phyloP scores from a whole-genome alignment of 2,888 invertebrate species.

The Formica aserva region DNA sequence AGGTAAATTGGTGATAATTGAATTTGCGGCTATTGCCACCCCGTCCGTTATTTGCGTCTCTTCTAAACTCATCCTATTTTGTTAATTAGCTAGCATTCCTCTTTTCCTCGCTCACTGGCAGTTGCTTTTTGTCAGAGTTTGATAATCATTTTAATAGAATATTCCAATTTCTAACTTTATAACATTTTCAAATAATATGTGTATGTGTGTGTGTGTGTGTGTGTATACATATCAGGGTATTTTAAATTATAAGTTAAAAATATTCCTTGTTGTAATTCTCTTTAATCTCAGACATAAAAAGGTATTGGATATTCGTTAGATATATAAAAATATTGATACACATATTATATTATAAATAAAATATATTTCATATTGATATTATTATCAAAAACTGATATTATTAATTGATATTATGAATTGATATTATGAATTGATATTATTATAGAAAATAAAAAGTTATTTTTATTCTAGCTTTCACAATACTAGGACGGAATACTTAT shows the following conservation, averaged over 20 bases:
- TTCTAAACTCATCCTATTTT: no score
- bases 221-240: background rate
- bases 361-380: no score
- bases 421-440: no score
- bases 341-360: no score
- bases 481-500: background rate
- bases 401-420: no score
- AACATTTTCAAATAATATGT: background rate
- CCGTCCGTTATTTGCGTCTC: no score
- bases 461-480: background rate
- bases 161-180: background rate
- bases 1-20: constrained; percentile 35
- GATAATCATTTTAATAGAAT: background rate
- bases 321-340: background rate
- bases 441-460: background rate
- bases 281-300: background rate
- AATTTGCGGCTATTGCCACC: constrained; percentile 34
- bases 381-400: no score
- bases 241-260: background rate
- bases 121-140: background rate
- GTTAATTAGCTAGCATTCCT: no score
- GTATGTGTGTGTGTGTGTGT: no score
- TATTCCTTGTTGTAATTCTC: no score
- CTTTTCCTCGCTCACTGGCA: no score
- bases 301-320: background rate